Evolutionary conservation across 2,888 invertebrate genomes (phyloP).

Genomic region (Macrostomum cliftonense): DNA sequence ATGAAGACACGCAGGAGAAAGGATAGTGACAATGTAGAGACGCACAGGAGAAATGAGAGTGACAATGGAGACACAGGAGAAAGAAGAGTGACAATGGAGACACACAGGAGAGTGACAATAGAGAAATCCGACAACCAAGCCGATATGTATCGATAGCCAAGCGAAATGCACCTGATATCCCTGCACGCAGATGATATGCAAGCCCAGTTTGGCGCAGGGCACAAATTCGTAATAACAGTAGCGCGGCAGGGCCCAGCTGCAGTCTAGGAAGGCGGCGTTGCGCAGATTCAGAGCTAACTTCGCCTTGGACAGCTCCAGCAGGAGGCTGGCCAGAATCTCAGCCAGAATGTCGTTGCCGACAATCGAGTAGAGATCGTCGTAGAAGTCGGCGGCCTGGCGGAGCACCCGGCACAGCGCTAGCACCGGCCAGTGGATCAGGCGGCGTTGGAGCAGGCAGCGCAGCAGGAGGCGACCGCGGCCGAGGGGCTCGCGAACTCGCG

Average conservation of each 20-base stretch:
- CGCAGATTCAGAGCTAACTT: slow-evolving; percentile 3
- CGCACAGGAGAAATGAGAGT: no score
- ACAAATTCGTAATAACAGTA: neutral
- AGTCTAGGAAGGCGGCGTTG: neutral
- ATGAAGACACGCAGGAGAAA: no score
- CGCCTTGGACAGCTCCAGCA: slow-evolving; percentile 1
- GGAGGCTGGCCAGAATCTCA: slow-evolving; percentile 1
- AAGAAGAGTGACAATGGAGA: no score
- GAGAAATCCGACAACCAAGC: no score
- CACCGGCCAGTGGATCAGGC: slow-evolving; percentile 1
- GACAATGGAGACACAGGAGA: no score
- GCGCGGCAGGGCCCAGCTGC: slow-evolving; percentile 1
- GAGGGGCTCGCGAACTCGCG: neutral
- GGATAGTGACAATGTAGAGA: no score
- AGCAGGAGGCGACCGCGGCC: slow-evolving; percentile 1
- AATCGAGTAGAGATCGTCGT: slow-evolving; percentile 2
- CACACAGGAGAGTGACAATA: no score
- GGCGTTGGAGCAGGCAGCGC: neutral
- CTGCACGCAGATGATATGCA: slow-evolving; percentile 42
- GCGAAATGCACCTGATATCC: neutral
- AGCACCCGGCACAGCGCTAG: neutral
- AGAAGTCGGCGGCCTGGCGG: neutral
- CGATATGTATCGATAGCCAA: no score
- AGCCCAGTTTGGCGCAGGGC: slow-evolving; percentile 41
- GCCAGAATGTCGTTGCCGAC: slow-evolving; percentile 3